Percentiles rank a stretch among this genome's conserved stretches.
Evolutionary conservation across 2,888 invertebrate species (phyloP).

Genomic region (Sepiola atlantica): DNA sequence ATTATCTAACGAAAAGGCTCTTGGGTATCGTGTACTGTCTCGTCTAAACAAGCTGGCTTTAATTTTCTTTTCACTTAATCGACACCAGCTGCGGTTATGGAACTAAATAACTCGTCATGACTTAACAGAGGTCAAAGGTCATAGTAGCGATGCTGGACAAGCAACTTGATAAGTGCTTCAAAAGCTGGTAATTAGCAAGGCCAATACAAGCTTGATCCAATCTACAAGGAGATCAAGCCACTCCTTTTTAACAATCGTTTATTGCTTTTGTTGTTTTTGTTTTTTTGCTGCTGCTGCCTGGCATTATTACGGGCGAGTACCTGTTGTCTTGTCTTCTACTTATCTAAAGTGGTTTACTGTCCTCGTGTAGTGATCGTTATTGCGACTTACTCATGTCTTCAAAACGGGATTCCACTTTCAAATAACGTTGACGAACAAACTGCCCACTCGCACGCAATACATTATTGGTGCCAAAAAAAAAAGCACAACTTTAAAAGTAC

Average conservation of each 20-base stretch:
- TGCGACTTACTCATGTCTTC: neutral
- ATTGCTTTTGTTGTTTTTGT: neutral
- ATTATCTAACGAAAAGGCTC: no score
- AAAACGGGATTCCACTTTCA: neutral
- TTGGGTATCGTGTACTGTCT: neutral
- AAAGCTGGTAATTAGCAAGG: neutral
- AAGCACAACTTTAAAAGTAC: neutral
- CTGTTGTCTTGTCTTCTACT: conserved; percentile 2
- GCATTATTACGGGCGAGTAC: neutral
- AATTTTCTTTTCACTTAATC: neutral
- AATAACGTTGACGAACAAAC: neutral
- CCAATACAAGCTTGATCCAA: conserved; percentile 21
- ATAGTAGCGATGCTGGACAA: neutral
- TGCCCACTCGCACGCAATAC: neutral
- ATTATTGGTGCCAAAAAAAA: no score
- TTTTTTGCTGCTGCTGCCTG: neutral
- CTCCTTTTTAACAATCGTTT: neutral
- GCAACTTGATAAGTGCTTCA: conserved; percentile 7
- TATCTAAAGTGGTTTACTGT: neutral
- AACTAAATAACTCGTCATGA: neutral
- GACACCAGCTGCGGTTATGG: neutral
- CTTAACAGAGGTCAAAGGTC: neutral
- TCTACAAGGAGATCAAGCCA: neutral
- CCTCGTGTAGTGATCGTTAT: neutral
- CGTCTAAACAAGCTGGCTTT: neutral